Base-by-base conservation (phyloP, 2,113 vertebrate genomes). In the Eurypyga helias region DNA sequence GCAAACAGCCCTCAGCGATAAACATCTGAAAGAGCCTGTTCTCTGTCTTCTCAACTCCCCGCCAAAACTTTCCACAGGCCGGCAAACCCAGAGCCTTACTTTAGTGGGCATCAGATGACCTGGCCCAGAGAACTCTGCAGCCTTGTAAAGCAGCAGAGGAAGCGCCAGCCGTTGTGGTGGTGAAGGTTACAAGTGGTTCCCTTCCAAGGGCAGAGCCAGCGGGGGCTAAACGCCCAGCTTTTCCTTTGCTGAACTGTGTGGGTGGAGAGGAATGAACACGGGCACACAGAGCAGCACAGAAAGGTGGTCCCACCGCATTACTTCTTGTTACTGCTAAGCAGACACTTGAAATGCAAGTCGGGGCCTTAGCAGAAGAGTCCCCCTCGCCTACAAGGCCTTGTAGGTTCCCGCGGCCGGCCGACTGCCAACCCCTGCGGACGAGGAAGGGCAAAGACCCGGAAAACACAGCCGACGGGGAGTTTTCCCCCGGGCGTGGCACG, bases 211-310 rank as follows among this genome's bases (percentile, higher is more conserved):
- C 48, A 48, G 66, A 61, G 88, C 33, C 33, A 9, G 28, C 0
- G 14, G 7, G 11, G 21, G 24, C 34, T 55, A 31, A 45, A 45
- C 0, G 0, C 9, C 20, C 23, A 49, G n/a, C 33, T 58, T 11
- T 7, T 43, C 54, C 16, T 62, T 28, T 12, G 23, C 28, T 48
- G 55, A 45, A 11, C 20, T 1, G 1, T 6, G 11, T 24, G 33
- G 41, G 26, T 0, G 17, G 14, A 28, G 9, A 9, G 41, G 6
- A 43, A 24, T 0, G 2, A 46, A 64, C 8, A 16, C 11, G 0
- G 28, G 7, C 14, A 15, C 1, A 19, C 3, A 28, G 17, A 48
- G 10, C 0, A 7, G 24, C 18, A 52, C 4, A 13, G 1, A 17
- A 24, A 49, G 38, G 18, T 3, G 25, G 43, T 25, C 64, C 8